Base-by-base conservation (phyloP, 2,113 vertebrate species). In the human (Homo sapiens) region DNA sequence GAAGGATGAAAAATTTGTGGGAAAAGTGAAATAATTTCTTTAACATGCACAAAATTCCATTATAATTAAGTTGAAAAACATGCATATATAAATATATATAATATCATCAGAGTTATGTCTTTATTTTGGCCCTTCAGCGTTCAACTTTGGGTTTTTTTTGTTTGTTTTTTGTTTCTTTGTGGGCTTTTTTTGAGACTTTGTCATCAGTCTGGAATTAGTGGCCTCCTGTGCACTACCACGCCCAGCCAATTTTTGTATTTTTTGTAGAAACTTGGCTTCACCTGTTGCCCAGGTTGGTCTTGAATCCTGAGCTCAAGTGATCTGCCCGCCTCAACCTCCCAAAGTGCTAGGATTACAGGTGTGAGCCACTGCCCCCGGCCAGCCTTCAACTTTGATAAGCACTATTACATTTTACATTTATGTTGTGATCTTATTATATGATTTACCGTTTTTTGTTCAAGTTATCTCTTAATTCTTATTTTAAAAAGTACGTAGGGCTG, bases 371-470 rank as follows among this genome's bases (percentile, higher is more conserved):
- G 2, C 13, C 27, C 12, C 61, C 5, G 12, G 61, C 61, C 27
- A 32, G 61, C 12, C 61, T 64, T 64, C 25, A 64, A 30, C n/a
- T 68, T 78, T 81, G 92, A 59, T 45, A 85, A 89, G 81, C 14
- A 61, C 50, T 14, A 78, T 91, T 94, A 18, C 32, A 73, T 85
- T 94, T 95, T 94, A 50, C 94, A 76, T 91, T 91, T 85, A 55
- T 91, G 30, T 72, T 79, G 32, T 79, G 25, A 68, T 75, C 7
- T 94, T 59, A 40, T 93, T 38, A 38, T 75, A 43, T 93, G 75
- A 89, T 89, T 93, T 81, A 78, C 16, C 48, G 55, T 89, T 95
- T 92, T 90, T 94, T 88, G 30, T 86, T 81, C n/a, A 76, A 38
- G 40, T 83, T 9, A 25, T 90, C 64, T 96, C 75, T 48, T 82